Base-by-base conservation (phyloP, 2,888 invertebrate species). In the Trichopria drosophilae region DNA sequence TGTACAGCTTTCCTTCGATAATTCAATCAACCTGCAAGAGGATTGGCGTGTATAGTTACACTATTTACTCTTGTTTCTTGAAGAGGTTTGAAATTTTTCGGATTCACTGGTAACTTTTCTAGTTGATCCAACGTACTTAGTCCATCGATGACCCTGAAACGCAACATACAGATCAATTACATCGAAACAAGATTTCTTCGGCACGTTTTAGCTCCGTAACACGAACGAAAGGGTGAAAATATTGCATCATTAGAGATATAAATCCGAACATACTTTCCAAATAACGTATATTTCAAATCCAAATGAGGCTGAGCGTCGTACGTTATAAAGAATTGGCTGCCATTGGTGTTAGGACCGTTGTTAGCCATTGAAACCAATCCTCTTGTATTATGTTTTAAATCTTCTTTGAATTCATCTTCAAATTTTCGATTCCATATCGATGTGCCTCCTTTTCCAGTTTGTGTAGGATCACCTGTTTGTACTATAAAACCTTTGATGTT, bases 351-450 rank as follows among this genome's bases (percentile, higher is more conserved):
- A 1, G 97, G 94, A 3, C 98, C 98, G 79, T 93, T 97, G 73
- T 97, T 99, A 5, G 99, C 99, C 97, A 98, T 96, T 3, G 97
- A 96, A 2, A 99, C 81, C 58, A 89, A 84, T 1, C 96, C 98
- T 67, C 96, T 82, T 13, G 84, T 80, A 69, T 84, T 88, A 72
- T 98, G 98, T 89, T 93, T 97, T 31, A 99, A 72, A 63, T 92
- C 91, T 71, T 97, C 95, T 70, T 90, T 88, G 59, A 98, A 90
- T 79, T 99, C 99, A 76, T 99, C 99, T 73, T 95, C 94, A 80
- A 98, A 99, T 73, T 93, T 95, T 58, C 82, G 82, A 9, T 91
- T 91, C 97, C 97, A 99, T 67, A 99, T 97, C 24, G 96, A 96
- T 44, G 84, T 85, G 0, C 99, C 99, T 41, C 94, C 95, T 84